Percentiles rank a stretch among this genome's conserved stretches.
Conservation (phyloP, 2,888 invertebrate species). For the Podabrus alpinus region DNA sequence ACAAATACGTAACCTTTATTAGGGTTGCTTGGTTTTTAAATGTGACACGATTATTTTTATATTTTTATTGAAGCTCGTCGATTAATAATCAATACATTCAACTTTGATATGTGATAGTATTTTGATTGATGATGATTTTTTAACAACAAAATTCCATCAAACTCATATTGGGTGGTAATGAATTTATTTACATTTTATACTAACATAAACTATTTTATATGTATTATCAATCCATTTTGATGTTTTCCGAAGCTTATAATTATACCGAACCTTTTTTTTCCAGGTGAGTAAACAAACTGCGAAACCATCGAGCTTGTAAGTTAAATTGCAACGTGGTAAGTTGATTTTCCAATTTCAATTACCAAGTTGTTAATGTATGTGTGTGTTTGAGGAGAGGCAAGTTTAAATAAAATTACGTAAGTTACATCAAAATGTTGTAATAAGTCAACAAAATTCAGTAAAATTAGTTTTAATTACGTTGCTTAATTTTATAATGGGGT, state of each 20-base stretch:
- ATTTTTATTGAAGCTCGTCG: not conserved
- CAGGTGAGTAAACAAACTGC: not conserved
- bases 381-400: not conserved
- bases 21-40: not conserved
- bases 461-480: not conserved
- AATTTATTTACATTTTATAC: not conserved
- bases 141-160: constrained; percentile 3
- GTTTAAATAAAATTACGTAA: not conserved
- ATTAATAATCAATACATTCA: not conserved
- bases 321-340: not conserved
- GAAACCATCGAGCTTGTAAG: not conserved
- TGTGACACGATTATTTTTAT: not conserved
- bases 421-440: not conserved
- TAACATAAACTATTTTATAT: not conserved
- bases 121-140: constrained; percentile 4
- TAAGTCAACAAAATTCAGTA: not conserved
- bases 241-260: not conserved
- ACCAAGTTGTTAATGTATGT: not conserved
- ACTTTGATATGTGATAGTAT: not conserved
- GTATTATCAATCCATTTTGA: not conserved
- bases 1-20: not conserved
- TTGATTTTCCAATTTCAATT: not conserved
- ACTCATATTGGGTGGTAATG: not conserved
- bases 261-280: not conserved
- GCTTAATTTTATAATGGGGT: not conserved